These are phyloP conservation scores for Meloidogyne chitwoodi DNA, from an alignment of 1,140 invertebrate species.

Conservation along the genomic window DNA sequence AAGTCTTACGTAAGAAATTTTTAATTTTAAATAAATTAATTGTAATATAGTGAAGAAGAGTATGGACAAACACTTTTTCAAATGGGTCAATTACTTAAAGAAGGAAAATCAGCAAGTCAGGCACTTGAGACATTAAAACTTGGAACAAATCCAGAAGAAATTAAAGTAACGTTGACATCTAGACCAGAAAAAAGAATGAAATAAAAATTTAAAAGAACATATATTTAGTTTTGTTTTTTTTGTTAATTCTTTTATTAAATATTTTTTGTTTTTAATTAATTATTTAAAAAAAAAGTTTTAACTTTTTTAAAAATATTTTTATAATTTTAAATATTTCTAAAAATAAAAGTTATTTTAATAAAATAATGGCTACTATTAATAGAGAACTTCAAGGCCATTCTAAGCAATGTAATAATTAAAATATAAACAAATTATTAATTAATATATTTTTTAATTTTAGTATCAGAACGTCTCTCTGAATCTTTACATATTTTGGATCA, in stretches of 20 bases:
- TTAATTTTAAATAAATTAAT: background rate
- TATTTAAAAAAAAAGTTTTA: background rate
- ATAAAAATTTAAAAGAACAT: too few species aligned
- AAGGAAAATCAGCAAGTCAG: slow-evolving; percentile 9
- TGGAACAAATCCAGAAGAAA: background rate
- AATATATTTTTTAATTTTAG: slow-evolving; percentile 39
- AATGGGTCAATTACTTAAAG: slow-evolving; percentile 23
- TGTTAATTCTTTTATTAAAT: background rate
- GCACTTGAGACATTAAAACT: slow-evolving; percentile 1
- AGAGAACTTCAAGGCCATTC: slow-evolving; percentile 31
- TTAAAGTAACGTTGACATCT: background rate
- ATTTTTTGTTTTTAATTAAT: background rate
- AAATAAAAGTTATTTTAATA: background rate
- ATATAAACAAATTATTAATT: background rate
- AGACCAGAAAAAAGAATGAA: background rate
- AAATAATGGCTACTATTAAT: background rate
- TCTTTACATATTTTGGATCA: slow-evolving; percentile 63
- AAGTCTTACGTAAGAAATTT: slow-evolving; percentile 1
- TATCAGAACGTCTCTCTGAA: slow-evolving; percentile 63
- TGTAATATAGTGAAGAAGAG: slow-evolving; percentile 36
- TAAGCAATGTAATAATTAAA: slow-evolving; percentile 32
- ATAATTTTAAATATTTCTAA: background rate
- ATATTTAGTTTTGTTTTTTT: background rate
- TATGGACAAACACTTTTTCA: slow-evolving; percentile 42
- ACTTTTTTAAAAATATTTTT: background rate